Conservation (phyloP, 2,888 invertebrate species). For the Drosophila formosana region DNA sequence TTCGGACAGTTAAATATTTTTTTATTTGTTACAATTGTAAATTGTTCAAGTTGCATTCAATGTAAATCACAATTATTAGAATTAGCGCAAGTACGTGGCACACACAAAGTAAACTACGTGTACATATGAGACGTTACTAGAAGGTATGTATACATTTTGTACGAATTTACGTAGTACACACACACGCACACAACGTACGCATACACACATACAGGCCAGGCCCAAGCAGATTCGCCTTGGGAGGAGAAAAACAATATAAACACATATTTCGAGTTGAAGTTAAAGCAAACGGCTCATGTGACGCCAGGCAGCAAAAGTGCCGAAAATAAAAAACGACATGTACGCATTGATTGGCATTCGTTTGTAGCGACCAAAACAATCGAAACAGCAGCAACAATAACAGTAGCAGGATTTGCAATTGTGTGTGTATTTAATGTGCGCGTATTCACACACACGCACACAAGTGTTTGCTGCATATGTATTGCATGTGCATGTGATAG, state of each 20-base stretch:
- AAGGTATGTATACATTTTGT: slow-evolving; percentile 49
- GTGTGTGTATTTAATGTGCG: slow-evolving; percentile 35
- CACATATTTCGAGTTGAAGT: slow-evolving; percentile 14
- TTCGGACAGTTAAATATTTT: slow-evolving; percentile 12
- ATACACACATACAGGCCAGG: slow-evolving; percentile 25
- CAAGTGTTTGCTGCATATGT: slow-evolving; percentile 2
- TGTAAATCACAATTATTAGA: slow-evolving; percentile 3
- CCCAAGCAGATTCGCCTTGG: slow-evolving; percentile 36
- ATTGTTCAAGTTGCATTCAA: slow-evolving; percentile 20
- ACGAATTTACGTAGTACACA: slow-evolving; percentile 40
- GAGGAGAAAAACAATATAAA: slow-evolving; percentile 46
- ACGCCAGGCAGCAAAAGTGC: slow-evolving; percentile 11
- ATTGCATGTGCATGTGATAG: slow-evolving; percentile 32
- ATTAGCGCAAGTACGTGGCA: background rate
- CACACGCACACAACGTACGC: slow-evolving; percentile 9
- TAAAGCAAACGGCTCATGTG: slow-evolving; percentile 31
- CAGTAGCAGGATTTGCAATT: slow-evolving; percentile 4
- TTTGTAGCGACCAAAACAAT: slow-evolving; percentile 47
- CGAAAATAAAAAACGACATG: slow-evolving; percentile 12
- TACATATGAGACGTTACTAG: slow-evolving; percentile 19
- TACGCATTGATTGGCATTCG: slow-evolving; percentile 17
- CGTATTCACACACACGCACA: background rate
- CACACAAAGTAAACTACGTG: slow-evolving; percentile 24
- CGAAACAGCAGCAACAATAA: slow-evolving; percentile 48
- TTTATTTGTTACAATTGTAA: slow-evolving; percentile 11